Evolutionary conservation across 2,888 invertebrate species (phyloP), one percentile per base, ranked within the genome.

Genomic region (Epicampocera succincta): DNA sequence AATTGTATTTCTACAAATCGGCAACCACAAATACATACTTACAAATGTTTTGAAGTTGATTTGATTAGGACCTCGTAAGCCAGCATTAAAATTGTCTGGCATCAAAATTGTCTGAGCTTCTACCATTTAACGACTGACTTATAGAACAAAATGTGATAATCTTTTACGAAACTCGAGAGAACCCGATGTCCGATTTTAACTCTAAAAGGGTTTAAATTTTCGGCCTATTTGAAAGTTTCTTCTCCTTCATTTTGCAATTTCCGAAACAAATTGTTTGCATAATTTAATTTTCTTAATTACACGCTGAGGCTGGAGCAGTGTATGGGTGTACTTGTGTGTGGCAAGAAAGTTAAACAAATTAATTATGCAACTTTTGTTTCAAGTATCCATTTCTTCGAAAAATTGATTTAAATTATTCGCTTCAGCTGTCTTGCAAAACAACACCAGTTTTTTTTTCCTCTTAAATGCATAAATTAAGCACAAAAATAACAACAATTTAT

Each of bases 401-500:
- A 80, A 74, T 80, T 80, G 74, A 80, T 80, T 80, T 80, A 80
- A 74, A 80, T 80, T 69, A 74, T 58, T 74, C 69, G 69, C 80
- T 65, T 80, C 63, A 69, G 63, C 44, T 60, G 44, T 68, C 68
- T 66, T 50, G 68, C 68, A 40, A 17, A 60, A 61, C 66, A 68
- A 68, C 48, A 29, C 19, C 50, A 61, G 3, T 44, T 15, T 38
- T 60, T 25, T 15, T 52, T 66, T 66, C 71, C 44, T 66, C 63
- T 77, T 76, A 15, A 72, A 78, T 65, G 69, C 42, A 77, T 69
- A 73, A 74, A 65, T 65, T 77, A 76, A 69, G 44, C 33, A 42
- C 29, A 56, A 21, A 33, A 29, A 61, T 48, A 38, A 46, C 15
- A 58, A 58, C 46, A 60, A 52, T 48, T 56, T 56, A 48, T 63